Conservation (phyloP, 2,888 invertebrate genomes). For the Elmis aenea region DNA sequence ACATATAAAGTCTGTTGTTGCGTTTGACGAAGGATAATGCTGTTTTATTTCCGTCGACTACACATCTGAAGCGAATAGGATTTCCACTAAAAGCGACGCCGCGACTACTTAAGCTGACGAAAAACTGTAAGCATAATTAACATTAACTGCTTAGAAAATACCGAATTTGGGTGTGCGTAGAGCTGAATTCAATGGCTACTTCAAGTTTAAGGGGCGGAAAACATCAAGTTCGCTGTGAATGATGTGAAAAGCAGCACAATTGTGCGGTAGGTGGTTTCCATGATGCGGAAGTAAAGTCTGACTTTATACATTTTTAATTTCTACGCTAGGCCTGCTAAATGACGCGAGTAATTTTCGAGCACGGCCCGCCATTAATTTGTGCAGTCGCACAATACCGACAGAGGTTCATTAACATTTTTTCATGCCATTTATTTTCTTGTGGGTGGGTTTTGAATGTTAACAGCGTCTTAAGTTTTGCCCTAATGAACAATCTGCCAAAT, state of each 20-base stretch:
- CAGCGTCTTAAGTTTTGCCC: too few species aligned
- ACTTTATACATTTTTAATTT: conserved; percentile 27
- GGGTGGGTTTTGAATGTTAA: too few species aligned
- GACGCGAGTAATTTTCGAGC: conserved; percentile 27
- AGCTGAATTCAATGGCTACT: conserved; percentile 12
- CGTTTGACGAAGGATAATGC: too few species aligned
- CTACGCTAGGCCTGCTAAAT: conserved; percentile 23
- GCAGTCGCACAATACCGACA: conserved; percentile 30
- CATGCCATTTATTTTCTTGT: conserved; percentile 37
- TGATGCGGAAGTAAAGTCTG: conserved; percentile 8
- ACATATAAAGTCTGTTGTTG: too few species aligned
- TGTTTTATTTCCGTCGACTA: too few species aligned
- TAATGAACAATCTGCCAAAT: too few species aligned
- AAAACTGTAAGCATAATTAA: too few species aligned
- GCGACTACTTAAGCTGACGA: too few species aligned
- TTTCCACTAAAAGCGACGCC: too few species aligned
- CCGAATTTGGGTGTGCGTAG: too few species aligned
- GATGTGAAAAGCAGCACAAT: conserved; percentile 10
- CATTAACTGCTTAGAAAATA: too few species aligned
- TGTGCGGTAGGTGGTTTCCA: conserved; percentile 9
- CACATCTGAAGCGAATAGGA: too few species aligned
- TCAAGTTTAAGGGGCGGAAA: conserved; percentile 10
- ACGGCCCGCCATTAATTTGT: conserved; percentile 35
- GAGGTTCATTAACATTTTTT: conserved; percentile 42
- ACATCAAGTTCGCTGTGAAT: conserved; percentile 8